Conservation (phyloP, 2,888 invertebrate species). For the Philaethria dido region DNA sequence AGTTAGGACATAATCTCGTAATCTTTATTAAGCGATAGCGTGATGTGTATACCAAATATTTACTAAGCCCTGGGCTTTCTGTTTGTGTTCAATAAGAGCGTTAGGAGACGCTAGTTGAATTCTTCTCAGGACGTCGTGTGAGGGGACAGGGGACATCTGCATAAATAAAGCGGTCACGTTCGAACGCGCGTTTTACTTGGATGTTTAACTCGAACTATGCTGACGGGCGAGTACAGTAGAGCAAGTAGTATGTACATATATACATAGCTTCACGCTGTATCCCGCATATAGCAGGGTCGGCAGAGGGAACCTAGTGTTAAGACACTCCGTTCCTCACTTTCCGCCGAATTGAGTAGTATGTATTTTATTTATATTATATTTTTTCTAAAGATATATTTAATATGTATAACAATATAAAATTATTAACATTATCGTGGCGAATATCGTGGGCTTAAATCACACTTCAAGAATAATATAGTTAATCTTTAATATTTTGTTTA, state of each 20-base stretch:
- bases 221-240: slow-evolving; percentile 37
- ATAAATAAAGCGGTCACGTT: slow-evolving; percentile 80
- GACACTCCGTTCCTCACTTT: no score
- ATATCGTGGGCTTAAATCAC: no score
- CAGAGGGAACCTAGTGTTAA: no score
- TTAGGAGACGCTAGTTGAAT: slow-evolving; percentile 67
- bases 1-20: slow-evolving; percentile 47
- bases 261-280: no score
- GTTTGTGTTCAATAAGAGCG: slow-evolving; percentile 56
- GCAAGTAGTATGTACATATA: slow-evolving; percentile 33
- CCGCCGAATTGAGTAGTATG: no score
- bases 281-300: no score
- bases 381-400: no score
- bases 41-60: slow-evolving; percentile 56
- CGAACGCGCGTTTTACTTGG: slow-evolving; percentile 69
- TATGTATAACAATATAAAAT: no score
- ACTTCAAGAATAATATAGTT: no score
- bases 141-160: slow-evolving; percentile 64
- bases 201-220: slow-evolving; percentile 53
- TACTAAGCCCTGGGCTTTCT: slow-evolving; percentile 55
- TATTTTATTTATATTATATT: no score
- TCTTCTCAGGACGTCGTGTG: slow-evolving; percentile 56
- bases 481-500: no score
- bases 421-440: no score
- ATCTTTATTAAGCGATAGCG: slow-evolving; percentile 59